Percentiles rank a stretch among this genome's conserved stretches.
phyloP scores from a whole-genome alignment of 2,113 vertebrate genomes.

The Morone chrysops region DNA sequence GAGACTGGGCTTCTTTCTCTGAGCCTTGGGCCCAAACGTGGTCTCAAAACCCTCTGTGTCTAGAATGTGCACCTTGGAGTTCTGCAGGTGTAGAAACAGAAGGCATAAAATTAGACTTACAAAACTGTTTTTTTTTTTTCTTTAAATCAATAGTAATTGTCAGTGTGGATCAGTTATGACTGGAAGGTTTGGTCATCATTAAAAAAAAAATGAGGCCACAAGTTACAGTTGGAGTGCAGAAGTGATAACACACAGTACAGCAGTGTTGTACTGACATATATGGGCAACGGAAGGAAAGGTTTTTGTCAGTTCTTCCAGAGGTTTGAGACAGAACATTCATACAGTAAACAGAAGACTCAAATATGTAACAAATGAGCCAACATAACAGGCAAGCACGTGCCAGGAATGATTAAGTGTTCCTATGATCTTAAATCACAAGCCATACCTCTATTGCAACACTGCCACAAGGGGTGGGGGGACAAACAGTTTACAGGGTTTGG shows the following conservation, averaged over 20 bases:
- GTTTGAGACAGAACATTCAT: conserved; percentile 28
- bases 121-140: not conserved
- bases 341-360: conserved; percentile 51
- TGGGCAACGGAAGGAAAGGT: not conserved
- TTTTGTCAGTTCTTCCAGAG: not conserved
- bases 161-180: too few relatives aligned
- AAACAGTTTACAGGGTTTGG: conserved; percentile 53
- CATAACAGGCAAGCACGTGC: conserved; percentile 18
- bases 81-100: conserved; percentile 78
- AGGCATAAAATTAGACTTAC: not conserved
- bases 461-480: not conserved
- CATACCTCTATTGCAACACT: conserved; percentile 54
- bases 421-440: conserved; percentile 44
- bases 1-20: conserved; percentile 93
- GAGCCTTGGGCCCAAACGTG: conserved; percentile 95
- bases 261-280: not conserved
- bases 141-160: too few relatives aligned
- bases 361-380: conserved; percentile 39
- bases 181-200: not conserved
- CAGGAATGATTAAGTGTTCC: conserved; percentile 52
- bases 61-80: conserved; percentile 96
- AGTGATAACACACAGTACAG: not conserved
- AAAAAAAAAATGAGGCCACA: not conserved
- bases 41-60: conserved; percentile 96
- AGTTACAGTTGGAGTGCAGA: not conserved